Percentiles rank a stretch among this genome's conserved stretches.
Evolutionary conservation across 2,113 vertebrate species (phyloP).

Genomic region (Nerophis lumbriciformis): DNA sequence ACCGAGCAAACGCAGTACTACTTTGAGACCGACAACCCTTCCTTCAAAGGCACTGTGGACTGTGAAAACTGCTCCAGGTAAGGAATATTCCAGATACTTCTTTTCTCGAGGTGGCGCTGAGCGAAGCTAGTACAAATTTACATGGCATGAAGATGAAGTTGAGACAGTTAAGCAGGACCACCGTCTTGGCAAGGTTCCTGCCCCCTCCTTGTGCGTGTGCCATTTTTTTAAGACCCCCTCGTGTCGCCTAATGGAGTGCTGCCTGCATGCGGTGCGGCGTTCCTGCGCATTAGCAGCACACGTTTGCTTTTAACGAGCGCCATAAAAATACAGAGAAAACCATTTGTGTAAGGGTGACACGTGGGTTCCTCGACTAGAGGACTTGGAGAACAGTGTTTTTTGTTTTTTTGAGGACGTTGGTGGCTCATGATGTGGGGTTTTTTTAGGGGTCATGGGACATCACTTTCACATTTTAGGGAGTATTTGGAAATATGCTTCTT

Average conservation of each 20-base stretch:
- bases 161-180: constrained; percentile 37
- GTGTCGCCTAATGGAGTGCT: constrained; percentile 63
- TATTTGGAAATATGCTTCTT: no score
- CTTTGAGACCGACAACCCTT: constrained; percentile 76
- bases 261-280: constrained; percentile 40
- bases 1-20: constrained; percentile 94
- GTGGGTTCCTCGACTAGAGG: constrained; percentile 30
- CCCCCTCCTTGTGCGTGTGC: constrained; percentile 2
- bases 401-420: background rate
- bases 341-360: constrained; percentile 44
- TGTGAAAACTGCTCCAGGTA: constrained; percentile 93
- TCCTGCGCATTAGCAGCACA: constrained; percentile 57
- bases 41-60: constrained; percentile 82
- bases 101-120: constrained; percentile 21
- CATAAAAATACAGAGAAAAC: constrained; percentile 60
- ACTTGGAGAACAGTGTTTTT: background rate
- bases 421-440: constrained; percentile 17
- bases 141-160: constrained; percentile 56
- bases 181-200: constrained; percentile 27
- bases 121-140: constrained; percentile 32
- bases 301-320: constrained; percentile 56
- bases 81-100: constrained; percentile 4
- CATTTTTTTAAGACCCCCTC: constrained; percentile 54
- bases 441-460: constrained; percentile 1
- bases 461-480: background rate